phyloP scores from a whole-genome alignment of 2,888 invertebrate genomes.

The Dynastes grantii region DNA sequence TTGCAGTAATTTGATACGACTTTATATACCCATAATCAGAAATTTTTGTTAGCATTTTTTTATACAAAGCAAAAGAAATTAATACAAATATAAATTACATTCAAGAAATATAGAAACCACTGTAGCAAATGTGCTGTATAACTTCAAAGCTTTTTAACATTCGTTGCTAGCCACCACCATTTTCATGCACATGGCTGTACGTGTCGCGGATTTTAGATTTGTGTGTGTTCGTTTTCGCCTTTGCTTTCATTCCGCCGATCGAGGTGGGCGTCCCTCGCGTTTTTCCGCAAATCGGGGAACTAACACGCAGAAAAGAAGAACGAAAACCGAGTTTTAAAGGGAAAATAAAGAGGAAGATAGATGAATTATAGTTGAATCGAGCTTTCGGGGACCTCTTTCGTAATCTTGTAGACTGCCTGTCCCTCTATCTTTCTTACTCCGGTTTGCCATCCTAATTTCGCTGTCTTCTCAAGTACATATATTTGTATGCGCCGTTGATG shows the following conservation, averaged over 20 bases:
- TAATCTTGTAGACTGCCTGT: conserved; percentile 56
- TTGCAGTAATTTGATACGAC: too few species aligned
- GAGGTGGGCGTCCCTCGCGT: conserved; percentile 4
- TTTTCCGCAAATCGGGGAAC: conserved; percentile 50
- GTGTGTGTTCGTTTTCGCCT: conserved; percentile 59
- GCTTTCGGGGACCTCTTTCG: conserved; percentile 48
- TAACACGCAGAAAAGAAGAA: conserved; percentile 44
- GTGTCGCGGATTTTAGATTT: conserved; percentile 60
- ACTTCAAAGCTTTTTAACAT: too few species aligned
- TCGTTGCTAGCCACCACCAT: too few species aligned
- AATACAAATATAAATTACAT: too few species aligned
- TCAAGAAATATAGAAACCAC: too few species aligned
- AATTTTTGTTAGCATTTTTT: too few species aligned
- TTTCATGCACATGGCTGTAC: conserved; percentile 22
- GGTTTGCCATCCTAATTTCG: conserved; percentile 58
- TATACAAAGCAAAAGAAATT: too few species aligned
- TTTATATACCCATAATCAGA: too few species aligned
- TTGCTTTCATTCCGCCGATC: conserved; percentile 54
- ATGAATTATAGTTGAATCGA: conserved; percentile 30
- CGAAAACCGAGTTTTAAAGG: conserved; percentile 16
- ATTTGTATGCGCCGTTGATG: conserved; percentile 58
- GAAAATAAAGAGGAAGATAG: conserved; percentile 28
- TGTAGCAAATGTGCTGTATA: too few species aligned
- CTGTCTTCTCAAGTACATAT: conserved; percentile 60
- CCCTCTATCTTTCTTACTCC: conserved; percentile 7